A percentile compares a stretch with the other conserved stretches of the same genome.
phyloP scores from a whole-genome alignment of 2,113 vertebrate genomes.

The Edolisoma coerulescens region DNA sequence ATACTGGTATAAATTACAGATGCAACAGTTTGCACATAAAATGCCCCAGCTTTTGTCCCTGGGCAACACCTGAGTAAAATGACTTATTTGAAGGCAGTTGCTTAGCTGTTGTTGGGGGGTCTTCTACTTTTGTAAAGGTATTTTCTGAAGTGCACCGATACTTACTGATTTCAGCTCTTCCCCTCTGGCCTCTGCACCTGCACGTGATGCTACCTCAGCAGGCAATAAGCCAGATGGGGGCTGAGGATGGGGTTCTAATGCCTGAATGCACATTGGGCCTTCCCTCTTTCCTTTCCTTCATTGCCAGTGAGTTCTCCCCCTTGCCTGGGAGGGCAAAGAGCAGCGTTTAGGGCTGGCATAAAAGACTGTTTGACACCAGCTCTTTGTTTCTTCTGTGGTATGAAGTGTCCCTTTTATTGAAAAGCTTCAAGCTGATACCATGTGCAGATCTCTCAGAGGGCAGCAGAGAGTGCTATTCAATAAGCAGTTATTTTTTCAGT shows the following conservation, averaged over 20 bases:
- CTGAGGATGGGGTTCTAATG: not conserved
- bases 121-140: not conserved
- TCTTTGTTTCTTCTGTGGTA: not conserved
- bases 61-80: not conserved
- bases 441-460: not conserved
- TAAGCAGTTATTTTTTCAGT: not conserved
- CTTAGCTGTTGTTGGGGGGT: accelerated
- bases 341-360: not conserved
- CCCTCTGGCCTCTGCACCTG: not conserved
- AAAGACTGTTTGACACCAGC: not conserved
- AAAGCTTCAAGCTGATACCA: not conserved
- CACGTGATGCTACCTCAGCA: not conserved
- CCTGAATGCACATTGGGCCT: too few species aligned
- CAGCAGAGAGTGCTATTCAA: constrained; percentile 58
- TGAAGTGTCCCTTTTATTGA: not conserved
- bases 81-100: not conserved
- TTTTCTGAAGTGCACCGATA: not conserved
- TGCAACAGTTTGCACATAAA: not conserved
- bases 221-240: not conserved
- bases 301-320: not conserved
- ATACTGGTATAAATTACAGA: not conserved
- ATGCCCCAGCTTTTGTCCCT: not conserved
- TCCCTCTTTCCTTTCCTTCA: not conserved
- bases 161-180: not conserved
- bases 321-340: not conserved